Evolutionary conservation across 2,113 vertebrate genomes (phyloP).

Genomic region (Stigmatopora argus): DNA sequence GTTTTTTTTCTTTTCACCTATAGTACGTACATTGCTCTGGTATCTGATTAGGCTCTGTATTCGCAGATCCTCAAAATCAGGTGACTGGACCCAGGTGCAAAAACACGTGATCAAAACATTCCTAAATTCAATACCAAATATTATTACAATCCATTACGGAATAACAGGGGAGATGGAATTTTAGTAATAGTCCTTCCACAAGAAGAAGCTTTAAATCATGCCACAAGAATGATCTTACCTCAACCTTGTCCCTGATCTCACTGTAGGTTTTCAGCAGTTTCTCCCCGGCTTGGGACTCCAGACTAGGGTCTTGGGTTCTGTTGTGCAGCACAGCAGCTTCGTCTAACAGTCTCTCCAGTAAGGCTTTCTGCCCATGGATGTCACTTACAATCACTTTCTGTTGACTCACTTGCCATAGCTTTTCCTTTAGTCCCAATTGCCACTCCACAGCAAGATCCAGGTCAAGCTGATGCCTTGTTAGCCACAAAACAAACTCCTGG

Average conservation of each 20-base stretch:
- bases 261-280: constrained; percentile 77
- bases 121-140: too few species aligned
- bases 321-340: constrained; percentile 79
- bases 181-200: too few species aligned
- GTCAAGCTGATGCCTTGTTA: constrained; percentile 70
- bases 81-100: too few species aligned
- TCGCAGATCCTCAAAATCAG: too few species aligned
- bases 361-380: constrained; percentile 69
- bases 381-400: constrained; percentile 77
- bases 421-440: constrained; percentile 85
- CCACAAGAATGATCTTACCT: constrained; percentile 66
- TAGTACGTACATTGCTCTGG: too few species aligned
- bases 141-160: too few species aligned
- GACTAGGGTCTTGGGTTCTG: constrained; percentile 82
- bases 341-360: constrained; percentile 84
- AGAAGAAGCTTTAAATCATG: background rate
- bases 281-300: constrained; percentile 76
- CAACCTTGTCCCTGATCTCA: constrained; percentile 70
- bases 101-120: too few species aligned
- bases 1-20: background rate
- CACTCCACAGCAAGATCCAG: constrained; percentile 78
- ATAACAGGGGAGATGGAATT: too few species aligned
- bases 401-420: constrained; percentile 86
- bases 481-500: constrained; percentile 83
- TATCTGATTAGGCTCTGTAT: too few species aligned